phyloP scores from a whole-genome alignment of 92 coral and sea anemone genomes.

The Bergia sp. region DNA sequence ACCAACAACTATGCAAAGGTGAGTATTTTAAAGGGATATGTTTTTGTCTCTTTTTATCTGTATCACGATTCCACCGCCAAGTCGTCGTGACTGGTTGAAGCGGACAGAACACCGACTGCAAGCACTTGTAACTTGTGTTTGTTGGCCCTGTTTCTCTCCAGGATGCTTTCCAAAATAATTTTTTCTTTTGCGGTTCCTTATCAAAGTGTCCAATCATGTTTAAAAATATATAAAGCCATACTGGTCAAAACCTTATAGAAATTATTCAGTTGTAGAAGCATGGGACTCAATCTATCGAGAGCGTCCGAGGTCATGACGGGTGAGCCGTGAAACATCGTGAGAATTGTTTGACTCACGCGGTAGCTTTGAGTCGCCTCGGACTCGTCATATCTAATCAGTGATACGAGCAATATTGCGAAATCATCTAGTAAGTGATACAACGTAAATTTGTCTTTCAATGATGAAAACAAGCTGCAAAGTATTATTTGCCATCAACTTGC shows the following conservation, averaged over 20 bases:
- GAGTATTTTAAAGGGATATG: not conserved
- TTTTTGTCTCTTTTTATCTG: not conserved
- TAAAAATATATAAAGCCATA: not conserved
- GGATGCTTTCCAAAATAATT: not conserved
- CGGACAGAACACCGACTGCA: not conserved
- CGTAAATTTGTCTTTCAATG: not conserved
- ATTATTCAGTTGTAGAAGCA: not conserved
- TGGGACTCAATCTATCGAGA: not conserved
- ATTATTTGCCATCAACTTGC: too few species aligned
- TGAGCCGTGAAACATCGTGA: too few species aligned
- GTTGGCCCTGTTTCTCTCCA: not conserved
- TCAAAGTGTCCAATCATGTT: not conserved
- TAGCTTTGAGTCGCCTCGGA: too few species aligned
- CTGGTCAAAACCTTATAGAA: not conserved
- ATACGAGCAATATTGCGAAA: not conserved
- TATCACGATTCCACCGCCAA: not conserved
- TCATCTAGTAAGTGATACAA: too few species aligned
- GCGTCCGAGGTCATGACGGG: not conserved
- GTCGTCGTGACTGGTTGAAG: not conserved
- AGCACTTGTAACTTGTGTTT: not conserved
- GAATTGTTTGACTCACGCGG: too few species aligned
- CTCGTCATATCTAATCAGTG: too few species aligned
- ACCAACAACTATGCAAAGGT: constrained; percentile 35
- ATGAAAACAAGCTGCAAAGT: not conserved
- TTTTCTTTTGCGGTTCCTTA: not conserved